A percentile compares a stretch with the other conserved stretches of the same genome.
Evolutionary conservation across 1,140 invertebrate species (phyloP).

Genomic region (Aphelenchoides fujianensis): DNA sequence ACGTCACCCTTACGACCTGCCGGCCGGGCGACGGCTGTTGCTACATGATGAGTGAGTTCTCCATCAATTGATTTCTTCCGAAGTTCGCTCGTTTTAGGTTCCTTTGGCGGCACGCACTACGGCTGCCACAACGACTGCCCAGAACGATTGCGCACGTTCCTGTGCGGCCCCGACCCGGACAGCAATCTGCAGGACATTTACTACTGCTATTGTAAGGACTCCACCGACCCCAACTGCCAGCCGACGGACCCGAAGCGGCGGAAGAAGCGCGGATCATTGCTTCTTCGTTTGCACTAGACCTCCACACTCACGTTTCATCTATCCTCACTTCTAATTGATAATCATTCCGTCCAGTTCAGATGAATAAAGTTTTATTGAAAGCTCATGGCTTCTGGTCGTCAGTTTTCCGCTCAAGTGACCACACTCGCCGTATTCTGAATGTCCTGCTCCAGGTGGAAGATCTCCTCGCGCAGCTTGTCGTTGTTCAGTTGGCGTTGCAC

Average conservation of each 20-base stretch:
- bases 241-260: slow-evolving; percentile 10
- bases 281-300: neutral
- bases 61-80: neutral
- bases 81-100: too few species aligned
- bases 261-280: neutral
- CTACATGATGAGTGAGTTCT: slow-evolving; percentile 13
- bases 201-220: slow-evolving; percentile 14
- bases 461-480: slow-evolving; percentile 25
- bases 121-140: slow-evolving; percentile 25
- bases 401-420: neutral
- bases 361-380: too few species aligned
- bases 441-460: slow-evolving; percentile 7
- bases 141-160: slow-evolving; percentile 16
- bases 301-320: too few species aligned
- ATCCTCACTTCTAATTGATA: too few species aligned
- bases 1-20: neutral
- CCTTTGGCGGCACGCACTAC: slow-evolving; percentile 7
- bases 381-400: neutral
- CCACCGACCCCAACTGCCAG: slow-evolving; percentile 10
- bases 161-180: slow-evolving; percentile 19
- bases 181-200: slow-evolving; percentile 20
- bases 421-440: neutral
- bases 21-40: slow-evolving; percentile 9
- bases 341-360: too few species aligned
- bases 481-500: slow-evolving; percentile 22